Evolutionary conservation across 64 coral and sea anemone genomes (phyloP).

Genomic region (Montipora efflorescens): DNA sequence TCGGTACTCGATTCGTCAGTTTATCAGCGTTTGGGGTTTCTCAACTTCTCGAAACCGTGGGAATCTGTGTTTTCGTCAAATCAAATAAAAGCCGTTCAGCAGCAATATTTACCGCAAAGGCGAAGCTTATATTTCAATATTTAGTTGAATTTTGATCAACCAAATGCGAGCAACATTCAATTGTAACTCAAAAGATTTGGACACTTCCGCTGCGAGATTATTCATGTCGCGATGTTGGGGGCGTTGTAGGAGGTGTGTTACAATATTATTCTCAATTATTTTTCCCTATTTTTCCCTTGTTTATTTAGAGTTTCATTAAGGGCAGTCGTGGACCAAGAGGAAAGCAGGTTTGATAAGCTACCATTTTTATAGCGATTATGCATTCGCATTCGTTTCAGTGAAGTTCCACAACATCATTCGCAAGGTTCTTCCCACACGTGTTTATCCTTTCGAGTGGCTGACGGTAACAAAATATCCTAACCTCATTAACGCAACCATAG

Average conservation of each 20-base stretch:
- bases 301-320: background rate
- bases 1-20: no score
- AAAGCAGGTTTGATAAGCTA: slow-evolving; percentile 1
- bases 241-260: background rate
- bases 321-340: slow-evolving; percentile 58
- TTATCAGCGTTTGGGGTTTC: no score
- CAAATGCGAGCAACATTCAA: background rate
- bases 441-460: background rate
- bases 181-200: background rate
- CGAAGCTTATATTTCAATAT: background rate
- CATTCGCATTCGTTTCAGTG: background rate
- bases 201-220: background rate
- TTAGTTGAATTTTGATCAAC: background rate
- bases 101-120: background rate
- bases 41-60: no score
- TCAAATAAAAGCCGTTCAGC: background rate
- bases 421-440: background rate
- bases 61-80: no score
- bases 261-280: background rate
- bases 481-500: slow-evolving; percentile 18
- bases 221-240: background rate
- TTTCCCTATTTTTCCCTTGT: background rate
- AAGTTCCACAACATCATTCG: background rate
- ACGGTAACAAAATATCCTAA: background rate
- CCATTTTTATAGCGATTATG: background rate